These are phyloP conservation scores for Merops nubicus DNA, from an alignment of 2,113 vertebrate species.

Conservation along the genomic window DNA sequence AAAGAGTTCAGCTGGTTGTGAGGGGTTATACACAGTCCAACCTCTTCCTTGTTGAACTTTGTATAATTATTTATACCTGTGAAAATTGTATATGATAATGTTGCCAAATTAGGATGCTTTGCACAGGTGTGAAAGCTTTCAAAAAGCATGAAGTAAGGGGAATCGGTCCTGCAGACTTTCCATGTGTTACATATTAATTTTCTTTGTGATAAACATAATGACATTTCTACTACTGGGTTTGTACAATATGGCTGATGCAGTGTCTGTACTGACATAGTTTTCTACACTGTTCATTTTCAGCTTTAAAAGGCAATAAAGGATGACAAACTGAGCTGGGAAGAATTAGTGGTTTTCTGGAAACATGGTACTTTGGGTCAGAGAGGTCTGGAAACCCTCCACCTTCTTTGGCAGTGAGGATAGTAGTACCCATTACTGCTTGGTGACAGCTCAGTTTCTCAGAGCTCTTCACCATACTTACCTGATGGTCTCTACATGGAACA, in stretches of 20 bases:
- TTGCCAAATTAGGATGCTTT: neutral
- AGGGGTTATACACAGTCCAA: neutral
- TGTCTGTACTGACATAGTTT: neutral
- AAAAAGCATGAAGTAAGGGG: neutral
- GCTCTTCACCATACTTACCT: neutral
- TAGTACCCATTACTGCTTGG: neutral
- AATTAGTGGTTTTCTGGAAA: neutral
- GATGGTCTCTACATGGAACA: neutral
- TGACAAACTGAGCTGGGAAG: neutral
- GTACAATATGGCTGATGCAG: neutral
- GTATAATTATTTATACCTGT: neutral
- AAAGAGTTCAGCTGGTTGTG: neutral
- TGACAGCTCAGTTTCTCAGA: neutral
- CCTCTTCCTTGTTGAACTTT: neutral
- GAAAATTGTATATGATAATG: neutral
- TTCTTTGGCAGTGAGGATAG: neutral
- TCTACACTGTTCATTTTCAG: fast-evolving
- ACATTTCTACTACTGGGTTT: neutral
- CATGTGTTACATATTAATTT: neutral
- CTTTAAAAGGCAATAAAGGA: neutral
- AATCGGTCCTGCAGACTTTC: neutral
- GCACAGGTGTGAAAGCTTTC: neutral
- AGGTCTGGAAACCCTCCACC: neutral
- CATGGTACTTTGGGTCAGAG: neutral
- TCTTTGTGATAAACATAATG: neutral